phyloP scores from a whole-genome alignment of 2,888 invertebrate genomes.

The Chelonus formosanus region DNA sequence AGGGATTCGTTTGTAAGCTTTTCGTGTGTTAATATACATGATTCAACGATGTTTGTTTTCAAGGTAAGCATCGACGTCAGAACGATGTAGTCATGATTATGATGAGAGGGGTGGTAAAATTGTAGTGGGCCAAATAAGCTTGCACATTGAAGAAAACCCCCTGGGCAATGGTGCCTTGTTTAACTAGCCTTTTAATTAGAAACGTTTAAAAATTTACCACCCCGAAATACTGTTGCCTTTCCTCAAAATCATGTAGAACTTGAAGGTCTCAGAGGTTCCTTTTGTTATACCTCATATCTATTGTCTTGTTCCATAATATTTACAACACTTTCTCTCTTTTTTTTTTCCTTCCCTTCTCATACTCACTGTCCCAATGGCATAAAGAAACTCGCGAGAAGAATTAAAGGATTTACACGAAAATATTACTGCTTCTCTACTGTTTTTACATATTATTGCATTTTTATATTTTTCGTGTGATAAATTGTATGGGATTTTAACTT shows the following conservation, averaged over 20 bases:
- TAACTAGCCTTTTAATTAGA: slow-evolving; percentile 67
- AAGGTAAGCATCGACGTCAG: slow-evolving; percentile 40
- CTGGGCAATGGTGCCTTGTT: slow-evolving; percentile 61
- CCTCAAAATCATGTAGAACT: slow-evolving; percentile 55
- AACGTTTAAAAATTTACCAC: slow-evolving; percentile 65
- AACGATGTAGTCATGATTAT: slow-evolving; percentile 30
- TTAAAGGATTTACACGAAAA: too few species aligned
- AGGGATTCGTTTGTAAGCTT: slow-evolving; percentile 29
- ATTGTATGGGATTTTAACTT: too few species aligned
- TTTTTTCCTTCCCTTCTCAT: too few species aligned
- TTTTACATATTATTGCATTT: too few species aligned
- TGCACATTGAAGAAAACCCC: slow-evolving; percentile 42
- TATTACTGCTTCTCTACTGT: too few species aligned
- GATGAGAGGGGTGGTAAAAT: slow-evolving; percentile 28
- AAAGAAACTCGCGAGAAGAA: too few species aligned
- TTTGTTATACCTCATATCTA: slow-evolving; percentile 34
- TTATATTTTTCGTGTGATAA: too few species aligned
- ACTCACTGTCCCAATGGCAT: too few species aligned
- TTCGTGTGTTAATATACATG: slow-evolving; percentile 42
- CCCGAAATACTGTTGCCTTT: slow-evolving; percentile 56
- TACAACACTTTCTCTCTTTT: slow-evolving; percentile 15
- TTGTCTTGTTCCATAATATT: slow-evolving; percentile 24
- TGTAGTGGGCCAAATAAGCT: slow-evolving; percentile 46
- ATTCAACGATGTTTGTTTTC: slow-evolving; percentile 56
- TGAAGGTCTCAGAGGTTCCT: slow-evolving; percentile 29